A percentile compares a stretch with the other conserved stretches of the same genome.
phyloP scores from a whole-genome alignment of 2,888 invertebrate genomes.

The Allophyes oxyacanthae region DNA sequence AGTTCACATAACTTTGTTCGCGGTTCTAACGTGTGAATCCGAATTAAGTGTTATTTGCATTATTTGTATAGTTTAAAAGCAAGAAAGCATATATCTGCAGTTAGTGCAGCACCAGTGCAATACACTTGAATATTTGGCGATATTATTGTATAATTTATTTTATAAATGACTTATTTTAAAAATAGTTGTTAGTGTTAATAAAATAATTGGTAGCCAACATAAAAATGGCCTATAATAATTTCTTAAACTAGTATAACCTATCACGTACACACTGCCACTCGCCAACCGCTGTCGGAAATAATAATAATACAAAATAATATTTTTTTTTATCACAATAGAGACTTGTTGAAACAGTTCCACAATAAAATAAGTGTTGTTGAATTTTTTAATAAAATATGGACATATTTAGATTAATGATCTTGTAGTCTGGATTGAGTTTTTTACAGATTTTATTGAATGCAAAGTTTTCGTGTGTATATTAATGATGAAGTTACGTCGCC shows the following conservation, averaged over 20 bases:
- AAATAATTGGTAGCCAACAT: conserved; percentile 89
- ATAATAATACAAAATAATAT: conserved; percentile 60
- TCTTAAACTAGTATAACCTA: conserved; percentile 66
- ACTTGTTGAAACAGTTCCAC: conserved; percentile 87
- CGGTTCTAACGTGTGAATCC: conserved; percentile 45
- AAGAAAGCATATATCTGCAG: conserved; percentile 71
- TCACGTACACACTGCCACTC: conserved; percentile 83
- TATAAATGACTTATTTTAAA: conserved; percentile 64
- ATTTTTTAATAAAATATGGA: conserved; percentile 87
- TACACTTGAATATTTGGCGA: conserved; percentile 78
- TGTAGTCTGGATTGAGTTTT: conserved; percentile 89
- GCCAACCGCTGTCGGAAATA: conserved; percentile 84
- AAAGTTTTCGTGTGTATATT: conserved; percentile 66
- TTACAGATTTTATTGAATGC: conserved; percentile 86
- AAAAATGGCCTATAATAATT: conserved; percentile 79
- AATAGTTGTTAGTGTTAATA: conserved; percentile 69
- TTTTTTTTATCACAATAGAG: conserved; percentile 86
- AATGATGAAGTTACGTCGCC: conserved; percentile 72
- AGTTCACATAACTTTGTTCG: background rate
- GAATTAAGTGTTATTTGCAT: conserved; percentile 56
- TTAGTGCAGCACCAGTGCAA: conserved; percentile 83
- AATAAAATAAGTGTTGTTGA: conserved; percentile 88
- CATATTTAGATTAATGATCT: conserved; percentile 88
- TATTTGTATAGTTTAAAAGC: conserved; percentile 68
- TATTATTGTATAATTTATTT: conserved; percentile 78